phyloP scores from a whole-genome alignment of 2,888 invertebrate genomes.

The Pyrocoelia pectoralis region DNA sequence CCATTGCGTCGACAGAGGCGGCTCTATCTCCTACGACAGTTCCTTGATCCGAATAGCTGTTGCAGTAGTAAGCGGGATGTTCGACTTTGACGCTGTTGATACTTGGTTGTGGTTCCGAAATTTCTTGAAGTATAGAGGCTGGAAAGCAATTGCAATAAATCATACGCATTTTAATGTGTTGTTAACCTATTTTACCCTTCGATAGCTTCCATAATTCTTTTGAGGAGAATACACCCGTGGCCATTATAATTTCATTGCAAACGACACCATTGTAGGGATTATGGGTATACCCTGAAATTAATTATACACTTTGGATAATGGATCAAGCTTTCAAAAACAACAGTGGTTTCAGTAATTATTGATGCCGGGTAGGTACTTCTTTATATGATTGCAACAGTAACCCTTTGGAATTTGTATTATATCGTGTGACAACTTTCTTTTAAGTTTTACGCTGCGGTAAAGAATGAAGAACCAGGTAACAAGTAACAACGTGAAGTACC shows the following conservation, averaged over 20 bases:
- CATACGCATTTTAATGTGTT: conserved; percentile 4
- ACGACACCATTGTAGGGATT: conserved; percentile 98
- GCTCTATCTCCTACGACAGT: conserved; percentile 63
- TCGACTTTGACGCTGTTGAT: conserved; percentile 83
- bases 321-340: conserved; percentile 20
- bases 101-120: conserved; percentile 72
- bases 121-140: conserved; percentile 95
- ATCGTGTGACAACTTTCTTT: no score
- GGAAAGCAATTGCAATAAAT: conserved; percentile 55
- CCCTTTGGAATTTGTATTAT: no score
- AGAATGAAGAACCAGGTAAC: no score
- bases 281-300: conserved; percentile 78
- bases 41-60: conserved; percentile 78
- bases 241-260: conserved; percentile 99
- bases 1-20: conserved; percentile 66
- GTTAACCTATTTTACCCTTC: conserved; percentile 66
- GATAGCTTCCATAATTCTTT: conserved; percentile 99
- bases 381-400: no score
- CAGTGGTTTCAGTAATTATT: conserved; percentile 17
- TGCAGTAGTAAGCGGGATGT: conserved; percentile 83
- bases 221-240: conserved; percentile 99
- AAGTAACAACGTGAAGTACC: no score
- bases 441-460: no score
- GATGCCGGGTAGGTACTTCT: not conserved
- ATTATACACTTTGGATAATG: not conserved